A percentile compares a stretch with the other conserved stretches of the same genome.
Evolutionary conservation across 2,888 invertebrate genomes (phyloP).

Genomic region (Agriopis marginaria): DNA sequence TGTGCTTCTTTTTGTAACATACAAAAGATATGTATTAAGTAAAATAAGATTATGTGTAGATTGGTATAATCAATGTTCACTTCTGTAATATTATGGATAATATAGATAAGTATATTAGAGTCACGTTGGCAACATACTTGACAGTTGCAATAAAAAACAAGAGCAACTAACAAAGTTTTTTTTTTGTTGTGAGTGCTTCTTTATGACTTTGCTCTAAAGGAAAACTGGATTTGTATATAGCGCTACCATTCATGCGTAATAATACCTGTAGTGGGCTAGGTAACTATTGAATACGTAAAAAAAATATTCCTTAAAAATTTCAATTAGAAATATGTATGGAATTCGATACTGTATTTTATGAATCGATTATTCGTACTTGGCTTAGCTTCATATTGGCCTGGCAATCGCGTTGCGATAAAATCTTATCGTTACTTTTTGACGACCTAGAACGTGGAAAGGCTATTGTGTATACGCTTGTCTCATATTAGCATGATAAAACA

Average conservation of each 20-base stretch:
- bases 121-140: slow-evolving; percentile 4
- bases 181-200: background rate
- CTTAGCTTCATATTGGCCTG: too few relatives aligned
- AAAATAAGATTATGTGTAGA: slow-evolving; percentile 39
- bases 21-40: slow-evolving; percentile 46
- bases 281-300: too few relatives aligned
- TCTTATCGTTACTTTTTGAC: too few relatives aligned
- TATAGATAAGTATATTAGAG: background rate
- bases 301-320: too few relatives aligned
- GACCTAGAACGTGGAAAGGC: too few relatives aligned
- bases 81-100: slow-evolving; percentile 38
- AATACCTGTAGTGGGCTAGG: background rate
- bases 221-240: background rate
- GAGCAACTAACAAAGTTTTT: background rate
- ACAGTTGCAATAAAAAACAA: background rate
- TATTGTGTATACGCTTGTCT: too few relatives aligned
- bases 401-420: too few relatives aligned
- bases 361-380: too few relatives aligned
- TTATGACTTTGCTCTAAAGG: background rate
- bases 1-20: slow-evolving; percentile 41
- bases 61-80: slow-evolving; percentile 47
- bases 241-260: background rate
- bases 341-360: too few relatives aligned
- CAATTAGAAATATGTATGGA: too few relatives aligned
- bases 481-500: too few relatives aligned